A percentile compares a stretch with the other conserved stretches of the same genome.
Evolutionary conservation across 2,113 vertebrate species (phyloP).

Genomic region (Orthochromis indermauri): DNA sequence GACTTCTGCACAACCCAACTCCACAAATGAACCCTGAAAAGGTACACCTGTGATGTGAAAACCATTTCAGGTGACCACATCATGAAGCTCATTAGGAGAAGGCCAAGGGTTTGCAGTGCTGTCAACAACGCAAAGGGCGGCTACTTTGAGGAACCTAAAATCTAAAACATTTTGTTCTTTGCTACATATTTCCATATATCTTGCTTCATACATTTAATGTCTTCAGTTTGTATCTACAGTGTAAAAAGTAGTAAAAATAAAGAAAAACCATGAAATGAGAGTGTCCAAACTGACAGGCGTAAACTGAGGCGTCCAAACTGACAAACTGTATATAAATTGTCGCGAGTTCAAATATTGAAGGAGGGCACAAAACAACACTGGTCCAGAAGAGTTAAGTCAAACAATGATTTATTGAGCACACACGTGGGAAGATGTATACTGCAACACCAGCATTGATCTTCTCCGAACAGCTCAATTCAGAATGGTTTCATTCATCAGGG

Average conservation of each 20-base stretch:
- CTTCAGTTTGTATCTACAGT: neutral
- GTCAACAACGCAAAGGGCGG: neutral
- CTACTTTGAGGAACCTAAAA: neutral
- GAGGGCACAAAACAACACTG: too few relatives aligned
- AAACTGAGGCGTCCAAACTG: neutral
- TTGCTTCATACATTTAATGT: neutral
- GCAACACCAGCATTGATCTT: neutral
- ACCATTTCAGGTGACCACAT: neutral
- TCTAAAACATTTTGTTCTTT: neutral
- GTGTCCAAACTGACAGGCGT: neutral
- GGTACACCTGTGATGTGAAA: neutral
- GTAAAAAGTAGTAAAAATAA: neutral
- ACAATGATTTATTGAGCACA: too few relatives aligned
- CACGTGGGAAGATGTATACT: too few relatives aligned
- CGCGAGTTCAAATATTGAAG: too few relatives aligned
- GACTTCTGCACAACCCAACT: neutral
- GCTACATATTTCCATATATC: neutral
- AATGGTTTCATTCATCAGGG: neutral
- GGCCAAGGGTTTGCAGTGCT: neutral
- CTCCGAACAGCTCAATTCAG: neutral
- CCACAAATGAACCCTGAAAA: neutral
- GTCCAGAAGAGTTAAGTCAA: too few relatives aligned
- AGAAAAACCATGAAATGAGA: neutral
- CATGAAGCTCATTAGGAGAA: neutral
- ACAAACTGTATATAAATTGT: neutral